Conservation (phyloP, 2,888 invertebrate species). For the Chymomyza procnemis region DNA sequence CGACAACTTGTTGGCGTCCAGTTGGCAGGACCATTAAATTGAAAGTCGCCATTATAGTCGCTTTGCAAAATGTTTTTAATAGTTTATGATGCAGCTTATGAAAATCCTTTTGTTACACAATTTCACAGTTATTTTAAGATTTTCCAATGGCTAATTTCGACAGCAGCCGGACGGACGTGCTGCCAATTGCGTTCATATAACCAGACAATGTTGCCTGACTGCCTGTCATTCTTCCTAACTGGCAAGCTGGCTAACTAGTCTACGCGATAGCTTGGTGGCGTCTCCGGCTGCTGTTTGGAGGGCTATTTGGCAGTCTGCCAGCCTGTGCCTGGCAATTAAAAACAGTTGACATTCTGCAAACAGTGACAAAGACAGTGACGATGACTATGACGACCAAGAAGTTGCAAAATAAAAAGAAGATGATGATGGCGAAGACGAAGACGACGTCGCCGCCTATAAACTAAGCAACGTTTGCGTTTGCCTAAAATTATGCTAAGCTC, state of each 20-base stretch:
- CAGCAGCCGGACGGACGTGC: conserved; percentile 59
- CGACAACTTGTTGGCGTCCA: neutral
- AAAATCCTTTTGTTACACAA: conserved; percentile 72
- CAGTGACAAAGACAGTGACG: conserved; percentile 20
- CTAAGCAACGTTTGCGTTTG: conserved; percentile 69
- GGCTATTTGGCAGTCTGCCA: conserved; percentile 4
- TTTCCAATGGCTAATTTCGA: conserved; percentile 55
- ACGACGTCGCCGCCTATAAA: conserved; percentile 63
- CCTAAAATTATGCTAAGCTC: conserved; percentile 71
- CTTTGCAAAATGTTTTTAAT: conserved; percentile 36
- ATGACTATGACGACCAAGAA: conserved; percentile 46
- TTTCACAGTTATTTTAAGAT: conserved; percentile 66
- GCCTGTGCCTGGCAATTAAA: conserved; percentile 63
- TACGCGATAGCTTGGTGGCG: neutral
- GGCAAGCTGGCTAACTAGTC: neutral
- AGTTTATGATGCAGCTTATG: conserved; percentile 70
- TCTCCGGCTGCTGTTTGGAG: neutral
- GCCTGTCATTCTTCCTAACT: conserved; percentile 8
- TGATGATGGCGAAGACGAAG: neutral
- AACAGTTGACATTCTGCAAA: conserved; percentile 70
- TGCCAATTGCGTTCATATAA: conserved; percentile 31
- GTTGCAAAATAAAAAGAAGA: neutral
- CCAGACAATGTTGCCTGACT: conserved; percentile 12
- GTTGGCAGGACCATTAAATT: conserved; percentile 45
- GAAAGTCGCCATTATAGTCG: conserved; percentile 20